Base-by-base conservation (phyloP, 1,140 invertebrate species). In the Glomeris maerens region DNA sequence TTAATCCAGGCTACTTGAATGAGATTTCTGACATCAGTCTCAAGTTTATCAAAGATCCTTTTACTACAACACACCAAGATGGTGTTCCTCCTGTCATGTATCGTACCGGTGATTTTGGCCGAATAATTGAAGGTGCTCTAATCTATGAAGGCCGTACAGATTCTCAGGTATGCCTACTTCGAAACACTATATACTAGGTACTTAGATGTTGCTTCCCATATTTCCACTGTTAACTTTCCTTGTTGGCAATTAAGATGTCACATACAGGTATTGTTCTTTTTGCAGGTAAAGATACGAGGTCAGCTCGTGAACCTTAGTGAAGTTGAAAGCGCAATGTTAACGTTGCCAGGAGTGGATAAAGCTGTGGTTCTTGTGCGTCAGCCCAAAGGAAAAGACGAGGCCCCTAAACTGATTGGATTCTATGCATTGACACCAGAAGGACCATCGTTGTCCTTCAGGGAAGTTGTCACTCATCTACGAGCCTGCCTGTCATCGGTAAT, bases 221-320 rank as follows among this genome's bases (percentile, higher is more conserved):
- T 36, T 36, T 10, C 17, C 10, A 36, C 31, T 36, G 10, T 36
- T 10, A 36, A 36, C 10, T 10, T 36, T 10, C 10, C 17, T 36
- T 36, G 10, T 10, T 10, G n/a, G n/a, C 31, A n/a, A n/a, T n/a
- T 10, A 36, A 36, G n/a, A 10, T 10, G 31, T 36, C 10, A 36
- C 10, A 36, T 36, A 36, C 10, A n/a, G 20, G 5, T 44, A 20
- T 25, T 23, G 5, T 28, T 27, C 7, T 27, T 46, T 27, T 20
- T 7, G n/a, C 23, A 48, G 47, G 23, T 91, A 0, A 91, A 91
- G 68, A 79, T 91, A 10, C 67, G 86, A 48, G 87, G 87, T 13
- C 82, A 90, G 59, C 67, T 85, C 21, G 81, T 91, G 0, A 85
- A 91, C 58, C 65, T 90, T n/a, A 70, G 75, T 0, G 86, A 90